Percentiles rank a stretch among this genome's conserved stretches.
Conservation (phyloP, 64 coral and sea anemone species). For the Actinia equina region DNA sequence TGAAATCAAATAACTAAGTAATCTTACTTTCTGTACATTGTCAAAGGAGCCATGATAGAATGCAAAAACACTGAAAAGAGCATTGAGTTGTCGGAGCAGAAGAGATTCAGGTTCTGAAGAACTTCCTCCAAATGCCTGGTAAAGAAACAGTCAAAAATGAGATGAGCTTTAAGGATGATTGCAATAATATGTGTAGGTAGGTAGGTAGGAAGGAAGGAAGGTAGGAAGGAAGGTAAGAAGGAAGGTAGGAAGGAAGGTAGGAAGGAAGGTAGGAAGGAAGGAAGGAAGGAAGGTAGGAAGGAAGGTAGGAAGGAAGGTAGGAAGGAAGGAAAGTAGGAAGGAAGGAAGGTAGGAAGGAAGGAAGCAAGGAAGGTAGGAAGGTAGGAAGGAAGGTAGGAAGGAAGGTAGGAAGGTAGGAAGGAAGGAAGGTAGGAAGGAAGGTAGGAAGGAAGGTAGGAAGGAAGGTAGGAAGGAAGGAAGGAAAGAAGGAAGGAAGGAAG, state of each 20-base stretch:
- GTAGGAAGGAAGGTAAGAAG: no score
- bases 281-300: no score
- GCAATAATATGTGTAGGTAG: not conserved
- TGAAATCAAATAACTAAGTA: not conserved
- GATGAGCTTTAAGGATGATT: not conserved
- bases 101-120: conserved; percentile 83
- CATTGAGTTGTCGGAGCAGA: conserved; percentile 66
- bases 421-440: no score
- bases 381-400: no score
- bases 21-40: conserved; percentile 59
- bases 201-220: no score
- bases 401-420: no score
- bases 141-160: not conserved
- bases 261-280: no score
- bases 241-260: no score
- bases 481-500: not conserved
- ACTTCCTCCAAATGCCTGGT: conserved; percentile 84
- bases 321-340: not conserved
- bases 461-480: no score
- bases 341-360: no score
- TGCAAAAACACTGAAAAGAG: conserved; percentile 69
- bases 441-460: not conserved
- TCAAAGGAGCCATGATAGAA: conserved; percentile 98
- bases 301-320: no score
- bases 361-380: not conserved